Percentiles rank a stretch among this genome's conserved stretches.
Conservation (phyloP, 2,888 invertebrate genomes). For the Drosophila siamana region DNA sequence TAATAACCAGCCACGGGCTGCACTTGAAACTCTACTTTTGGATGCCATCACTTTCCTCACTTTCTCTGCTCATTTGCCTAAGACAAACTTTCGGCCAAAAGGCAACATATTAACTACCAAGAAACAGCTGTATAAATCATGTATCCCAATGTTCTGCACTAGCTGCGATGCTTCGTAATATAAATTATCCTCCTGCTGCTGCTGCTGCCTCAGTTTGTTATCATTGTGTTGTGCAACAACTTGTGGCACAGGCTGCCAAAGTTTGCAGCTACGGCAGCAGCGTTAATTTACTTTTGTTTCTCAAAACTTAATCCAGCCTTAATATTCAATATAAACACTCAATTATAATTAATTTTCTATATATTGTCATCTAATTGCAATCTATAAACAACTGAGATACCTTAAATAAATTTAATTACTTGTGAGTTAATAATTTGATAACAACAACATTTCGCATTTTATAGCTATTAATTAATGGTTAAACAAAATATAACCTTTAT, state of each 20-base stretch:
- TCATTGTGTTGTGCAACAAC: not conserved
- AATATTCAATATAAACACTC: too few relatives aligned
- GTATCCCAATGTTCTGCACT: slow-evolving; percentile 13
- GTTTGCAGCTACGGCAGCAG: not conserved
- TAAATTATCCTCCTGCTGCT: not conserved
- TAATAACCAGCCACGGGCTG: slow-evolving; percentile 55
- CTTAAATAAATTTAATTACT: too few relatives aligned
- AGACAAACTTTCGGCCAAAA: slow-evolving; percentile 43
- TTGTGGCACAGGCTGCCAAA: not conserved
- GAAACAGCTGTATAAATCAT: slow-evolving; percentile 66
- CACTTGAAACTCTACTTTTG: slow-evolving; percentile 28
- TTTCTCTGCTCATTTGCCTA: slow-evolving; percentile 19
- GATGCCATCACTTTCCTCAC: not conserved
- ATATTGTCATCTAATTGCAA: too few relatives aligned
- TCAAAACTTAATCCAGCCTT: not conserved
- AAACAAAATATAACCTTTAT: too few relatives aligned
- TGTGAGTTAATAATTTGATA: too few relatives aligned
- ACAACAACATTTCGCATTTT: too few relatives aligned
- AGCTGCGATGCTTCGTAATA: not conserved
- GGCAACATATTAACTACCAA: slow-evolving; percentile 33
- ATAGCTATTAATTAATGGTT: too few relatives aligned
- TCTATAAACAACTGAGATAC: too few relatives aligned
- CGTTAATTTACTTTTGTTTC: not conserved
- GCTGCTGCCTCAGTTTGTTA: slow-evolving; percentile 2
- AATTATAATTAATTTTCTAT: too few relatives aligned